A percentile compares a stretch with the other conserved stretches of the same genome.
phyloP scores from a whole-genome alignment of 1,140 invertebrate species.

The Venustaconcha ellipsiformis region DNA sequence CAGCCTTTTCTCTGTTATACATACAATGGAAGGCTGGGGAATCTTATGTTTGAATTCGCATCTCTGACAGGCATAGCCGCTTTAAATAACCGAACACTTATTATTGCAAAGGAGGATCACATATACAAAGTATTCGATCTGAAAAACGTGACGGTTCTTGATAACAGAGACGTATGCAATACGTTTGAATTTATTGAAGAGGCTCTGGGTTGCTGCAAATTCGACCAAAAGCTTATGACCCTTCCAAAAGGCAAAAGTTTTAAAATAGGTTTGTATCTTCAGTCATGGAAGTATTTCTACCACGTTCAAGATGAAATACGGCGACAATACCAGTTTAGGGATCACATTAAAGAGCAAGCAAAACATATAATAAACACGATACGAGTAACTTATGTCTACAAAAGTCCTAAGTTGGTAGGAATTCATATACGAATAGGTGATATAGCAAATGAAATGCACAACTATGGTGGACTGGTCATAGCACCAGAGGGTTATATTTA shows the following conservation, averaged over 20 bases:
- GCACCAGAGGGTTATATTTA: conserved; percentile 23
- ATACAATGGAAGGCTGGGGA: conserved; percentile 42
- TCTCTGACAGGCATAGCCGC: conserved; percentile 37
- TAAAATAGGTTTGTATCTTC: conserved; percentile 42
- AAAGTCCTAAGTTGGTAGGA: conserved; percentile 15
- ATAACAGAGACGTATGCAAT: conserved; percentile 9
- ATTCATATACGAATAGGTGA: conserved; percentile 43
- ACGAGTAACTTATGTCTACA: neutral
- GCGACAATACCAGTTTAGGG: conserved; percentile 42
- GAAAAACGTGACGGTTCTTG: neutral
- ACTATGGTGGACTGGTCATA: neutral
- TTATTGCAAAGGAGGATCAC: conserved; percentile 17
- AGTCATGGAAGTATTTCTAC: conserved; percentile 59
- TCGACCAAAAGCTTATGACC: conserved; percentile 23
- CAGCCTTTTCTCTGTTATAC: conserved; percentile 4
- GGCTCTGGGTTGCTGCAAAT: conserved; percentile 22
- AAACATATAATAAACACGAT: conserved; percentile 6
- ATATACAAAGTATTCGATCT: conserved; percentile 33
- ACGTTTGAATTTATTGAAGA: conserved; percentile 13
- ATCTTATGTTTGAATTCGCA: conserved; percentile 48
- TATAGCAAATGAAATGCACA: conserved; percentile 17
- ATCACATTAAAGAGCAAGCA: conserved; percentile 10
- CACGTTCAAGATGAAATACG: conserved; percentile 29
- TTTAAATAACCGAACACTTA: conserved; percentile 28
- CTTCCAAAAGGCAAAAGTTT: conserved; percentile 33